Evolutionary conservation across 2,888 invertebrate genomes (phyloP), one percentile per base, ranked within the genome.

Genomic region (Oscheius sp.): DNA sequence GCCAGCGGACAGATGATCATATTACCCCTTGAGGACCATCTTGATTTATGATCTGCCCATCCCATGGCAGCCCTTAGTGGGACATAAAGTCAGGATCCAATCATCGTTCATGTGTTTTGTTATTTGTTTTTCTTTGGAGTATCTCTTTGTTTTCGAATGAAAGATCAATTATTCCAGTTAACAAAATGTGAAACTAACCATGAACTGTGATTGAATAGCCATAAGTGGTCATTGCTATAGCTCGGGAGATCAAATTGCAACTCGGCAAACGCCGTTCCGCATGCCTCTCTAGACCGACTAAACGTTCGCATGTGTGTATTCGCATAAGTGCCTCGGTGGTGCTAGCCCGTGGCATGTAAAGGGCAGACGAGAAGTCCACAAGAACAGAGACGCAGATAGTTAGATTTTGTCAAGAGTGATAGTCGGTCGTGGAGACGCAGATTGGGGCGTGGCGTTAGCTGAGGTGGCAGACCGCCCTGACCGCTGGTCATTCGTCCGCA

Each of bases 301-400:
- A 61, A 61, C 42, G 61, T 61, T 61, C 45, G 61, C 61, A 42
- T 61, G 45, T 45, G 58, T 55, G 55, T 55, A 58, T 58, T 58
- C 58, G 58, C 58, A 45, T 61, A 61, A 61, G 61, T 61, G 61
- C 61, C 61, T 61, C 61, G 42, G 45, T 61, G 65, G 65, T 65
- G 53, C 65, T 53, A 65, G 65, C 65, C 65, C 39, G 65, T 65
- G 65, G 65, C 65, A 45, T 45, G 65, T 52, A 53, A 65, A 65
- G 65, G 65, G 50, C 64, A 63, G 46, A 25, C 48, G 64, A 34
- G 37, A 46, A 17, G 64, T 50, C 17, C 64, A 48, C 65, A 53
- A 52, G 65, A 42, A 53, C 52, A 37, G 52, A 64, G 64, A 46
- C 64, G 64, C 64, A 50, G 48, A 45, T 25, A 12, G 64, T 34